Evolutionary conservation across 37 sponge, comb jelly and placozoan genomes (phyloP).

Genomic region (Halisarca cf. caerulea): DNA sequence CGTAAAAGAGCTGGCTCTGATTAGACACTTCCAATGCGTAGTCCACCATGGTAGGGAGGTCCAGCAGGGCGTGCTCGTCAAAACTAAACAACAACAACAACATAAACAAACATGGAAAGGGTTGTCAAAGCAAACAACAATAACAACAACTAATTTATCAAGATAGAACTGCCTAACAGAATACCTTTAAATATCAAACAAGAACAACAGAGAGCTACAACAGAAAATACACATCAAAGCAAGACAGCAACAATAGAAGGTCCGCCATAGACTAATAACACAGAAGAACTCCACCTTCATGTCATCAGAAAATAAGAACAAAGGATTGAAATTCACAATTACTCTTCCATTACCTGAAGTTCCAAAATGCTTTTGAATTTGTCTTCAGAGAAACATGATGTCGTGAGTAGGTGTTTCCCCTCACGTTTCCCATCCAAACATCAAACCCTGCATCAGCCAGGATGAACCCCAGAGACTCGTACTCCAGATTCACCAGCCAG

Average conservation of each 20-base stretch:
- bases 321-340: too few relatives aligned
- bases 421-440: conserved; percentile 97
- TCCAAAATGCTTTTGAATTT: conserved; percentile 80
- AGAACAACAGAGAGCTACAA: too few relatives aligned
- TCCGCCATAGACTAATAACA: too few relatives aligned
- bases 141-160: too few relatives aligned
- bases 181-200: too few relatives aligned
- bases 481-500: conserved; percentile 83
- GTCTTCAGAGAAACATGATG: conserved; percentile 79
- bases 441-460: conserved; percentile 95
- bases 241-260: too few relatives aligned
- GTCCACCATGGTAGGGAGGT: conserved; percentile 88
- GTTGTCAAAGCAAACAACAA: too few relatives aligned
- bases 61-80: conserved; percentile 81
- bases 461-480: conserved; percentile 83
- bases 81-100: conserved; percentile 42
- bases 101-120: too few relatives aligned
- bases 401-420: conserved; percentile 94
- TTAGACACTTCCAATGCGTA: conserved; percentile 60
- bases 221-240: too few relatives aligned
- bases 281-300: too few relatives aligned
- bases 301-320: too few relatives aligned
- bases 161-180: too few relatives aligned
- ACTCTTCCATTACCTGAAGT: conserved; percentile 63
- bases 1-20: conserved; percentile 72